Evolutionary conservation across 2,797 vertebrate species (phyloP).

Genomic region (Nannoperca obscura): DNA sequence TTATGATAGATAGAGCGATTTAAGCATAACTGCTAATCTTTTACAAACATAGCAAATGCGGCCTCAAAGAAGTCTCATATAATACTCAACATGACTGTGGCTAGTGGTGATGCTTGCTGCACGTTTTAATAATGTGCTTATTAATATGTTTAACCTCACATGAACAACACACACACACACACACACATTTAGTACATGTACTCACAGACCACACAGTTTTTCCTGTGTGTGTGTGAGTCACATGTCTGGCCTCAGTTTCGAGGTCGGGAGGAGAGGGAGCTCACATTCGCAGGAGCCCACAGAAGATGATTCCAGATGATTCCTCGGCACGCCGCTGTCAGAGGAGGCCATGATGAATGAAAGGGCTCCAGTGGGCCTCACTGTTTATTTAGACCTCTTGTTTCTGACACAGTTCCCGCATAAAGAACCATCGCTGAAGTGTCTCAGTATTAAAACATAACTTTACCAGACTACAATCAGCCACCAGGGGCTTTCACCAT

Average conservation of each 20-base stretch:
- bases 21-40: slow-evolving; percentile 69
- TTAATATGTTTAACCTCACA: slow-evolving; percentile 44
- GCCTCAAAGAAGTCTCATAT: slow-evolving; percentile 54
- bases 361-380: slow-evolving; percentile 83
- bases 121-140: slow-evolving; percentile 47
- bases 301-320: slow-evolving; percentile 82
- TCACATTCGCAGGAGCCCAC: slow-evolving; percentile 55
- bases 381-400: slow-evolving; percentile 92
- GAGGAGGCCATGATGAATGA: slow-evolving; percentile 88
- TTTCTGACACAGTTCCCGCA: slow-evolving; percentile 89
- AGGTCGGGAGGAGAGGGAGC: slow-evolving; percentile 54
- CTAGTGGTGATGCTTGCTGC: not conserved
- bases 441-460: slow-evolving; percentile 91
- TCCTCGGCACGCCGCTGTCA: slow-evolving; percentile 72
- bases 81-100: slow-evolving; percentile 42
- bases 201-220: slow-evolving; percentile 45
- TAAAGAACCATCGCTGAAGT: slow-evolving; percentile 89
- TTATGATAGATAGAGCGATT: slow-evolving; percentile 75
- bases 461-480: slow-evolving; percentile 90
- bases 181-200: slow-evolving; percentile 10
- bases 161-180: slow-evolving; percentile 33
- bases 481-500: slow-evolving; percentile 85
- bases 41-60: slow-evolving; percentile 63
- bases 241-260: slow-evolving; percentile 52
- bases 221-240: slow-evolving; percentile 43